Base-by-base conservation (phyloP, 2,888 invertebrate genomes). In the Trachelus stipa region DNA sequence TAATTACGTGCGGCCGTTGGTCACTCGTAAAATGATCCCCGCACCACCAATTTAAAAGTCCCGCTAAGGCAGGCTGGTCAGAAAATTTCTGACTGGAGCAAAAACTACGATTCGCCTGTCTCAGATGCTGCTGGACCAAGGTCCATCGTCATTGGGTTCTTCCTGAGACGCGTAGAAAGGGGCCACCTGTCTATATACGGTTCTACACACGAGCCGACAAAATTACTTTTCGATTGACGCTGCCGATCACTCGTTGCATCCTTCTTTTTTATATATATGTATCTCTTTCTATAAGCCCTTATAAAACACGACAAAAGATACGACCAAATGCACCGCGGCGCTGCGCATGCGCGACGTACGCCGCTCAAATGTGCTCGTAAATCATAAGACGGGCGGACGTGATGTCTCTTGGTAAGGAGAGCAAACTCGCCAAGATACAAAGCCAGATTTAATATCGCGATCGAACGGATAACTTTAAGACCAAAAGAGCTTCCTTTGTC, bases 161-260 rank as follows among this genome's bases (percentile, higher is more conserved):
- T 33, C 33, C 71, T 12, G 31, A 71, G 71, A 33, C 31, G 71
- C 33, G 71, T 31, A 71, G 31, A 71, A 33, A 33, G 31, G 74
- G 23, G 23, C 30, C 23, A 34, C 74, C 35, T 73, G 6, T 34
- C 74, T 73, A 73, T 73, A 73, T 73, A 73, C 74, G 74, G 74
- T 73, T 30, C 74, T 73, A 73, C 74, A 73, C 74, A 73, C 34
- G 74, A 34, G 74, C 74, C 74, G 74, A 73, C 74, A 34, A 73
- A 73, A 73, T 73, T 35, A 34, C 35, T 34, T 73, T 35, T n/a
- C 74, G 74, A 73, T 73, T 34, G 74, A n/a, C 34, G 71, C 71
- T 71, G 31, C 71, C 40, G 40, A 4, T 56, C 40, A 56, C 23
- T 56, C 40, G 40, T 56, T 56, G 40, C 23, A 56, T 15, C 23